A percentile compares a stretch with the other conserved stretches of the same genome.
Conservation (phyloP, 2,888 invertebrate species). For the Willowsia nigromaculata region DNA sequence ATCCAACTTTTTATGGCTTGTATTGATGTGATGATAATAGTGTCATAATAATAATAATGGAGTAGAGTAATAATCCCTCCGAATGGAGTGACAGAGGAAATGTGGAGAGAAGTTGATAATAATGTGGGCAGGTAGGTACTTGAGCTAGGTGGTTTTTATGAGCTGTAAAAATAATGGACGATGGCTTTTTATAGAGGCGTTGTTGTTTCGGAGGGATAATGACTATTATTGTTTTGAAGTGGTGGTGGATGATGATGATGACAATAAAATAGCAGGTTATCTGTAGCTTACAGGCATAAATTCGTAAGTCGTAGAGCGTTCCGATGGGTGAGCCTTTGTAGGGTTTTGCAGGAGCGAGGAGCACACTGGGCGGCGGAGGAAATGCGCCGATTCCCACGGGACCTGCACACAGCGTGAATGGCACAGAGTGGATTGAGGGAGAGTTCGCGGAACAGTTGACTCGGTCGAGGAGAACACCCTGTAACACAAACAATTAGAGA, state of each 20-base stretch:
- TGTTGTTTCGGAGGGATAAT: not conserved
- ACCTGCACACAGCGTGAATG: constrained; percentile 77
- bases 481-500: not conserved
- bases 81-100: not conserved
- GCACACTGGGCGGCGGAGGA: constrained; percentile 93
- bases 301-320: constrained; percentile 93
- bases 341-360: constrained; percentile 93
- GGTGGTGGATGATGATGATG: not conserved
- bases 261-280: not conserved
- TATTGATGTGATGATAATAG: not conserved
- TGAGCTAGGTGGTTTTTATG: constrained; percentile 8
- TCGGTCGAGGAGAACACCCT: constrained; percentile 77
- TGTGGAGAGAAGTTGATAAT: not conserved
- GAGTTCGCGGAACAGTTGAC: constrained; percentile 75
- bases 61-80: not conserved
- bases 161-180: constrained; percentile 4
- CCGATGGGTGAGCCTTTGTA: constrained; percentile 95
- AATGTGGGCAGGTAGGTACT: too few relatives aligned
- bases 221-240: not conserved
- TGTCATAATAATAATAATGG: constrained; percentile 39
- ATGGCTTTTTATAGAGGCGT: not conserved
- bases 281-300: constrained; percentile 88
- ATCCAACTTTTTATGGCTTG: not conserved
- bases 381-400: constrained; percentile 84
- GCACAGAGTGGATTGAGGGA: constrained; percentile 77